Evolutionary conservation across 2,888 invertebrate species (phyloP).

Genomic region (Polietes domitor): DNA sequence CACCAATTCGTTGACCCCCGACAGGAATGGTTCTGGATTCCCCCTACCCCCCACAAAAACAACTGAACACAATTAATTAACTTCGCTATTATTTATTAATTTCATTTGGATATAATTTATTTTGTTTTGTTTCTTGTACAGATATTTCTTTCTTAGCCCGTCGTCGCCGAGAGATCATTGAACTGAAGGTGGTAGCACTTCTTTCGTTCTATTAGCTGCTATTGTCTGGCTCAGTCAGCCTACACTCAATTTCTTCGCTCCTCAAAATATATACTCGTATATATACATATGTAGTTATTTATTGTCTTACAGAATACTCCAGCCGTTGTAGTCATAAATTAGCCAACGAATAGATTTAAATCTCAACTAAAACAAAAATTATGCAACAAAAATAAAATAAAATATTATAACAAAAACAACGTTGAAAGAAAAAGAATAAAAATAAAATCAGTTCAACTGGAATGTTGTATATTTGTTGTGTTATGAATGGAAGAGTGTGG

Average conservation of each 20-base stretch:
- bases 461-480: not conserved
- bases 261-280: not conserved
- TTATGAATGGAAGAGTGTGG: not conserved
- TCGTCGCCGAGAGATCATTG: not conserved
- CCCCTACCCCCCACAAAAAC: too few relatives aligned
- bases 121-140: not conserved
- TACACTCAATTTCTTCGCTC: slow-evolving; percentile 4
- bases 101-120: not conserved
- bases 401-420: not conserved
- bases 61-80: not conserved
- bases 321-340: not conserved
- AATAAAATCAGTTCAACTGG: not conserved
- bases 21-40: too few relatives aligned
- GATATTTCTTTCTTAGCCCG: too few relatives aligned
- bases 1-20: too few relatives aligned
- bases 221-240: not conserved
- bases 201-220: too few relatives aligned
- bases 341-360: not conserved
- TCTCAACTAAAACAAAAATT: not conserved
- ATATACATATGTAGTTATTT: not conserved
- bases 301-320: slow-evolving; percentile 17
- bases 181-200: not conserved
- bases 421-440: too few relatives aligned
- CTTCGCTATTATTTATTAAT: not conserved
- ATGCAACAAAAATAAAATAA: not conserved